Conservation (phyloP, 2,888 invertebrate species). For the Cantharis lateralis region DNA sequence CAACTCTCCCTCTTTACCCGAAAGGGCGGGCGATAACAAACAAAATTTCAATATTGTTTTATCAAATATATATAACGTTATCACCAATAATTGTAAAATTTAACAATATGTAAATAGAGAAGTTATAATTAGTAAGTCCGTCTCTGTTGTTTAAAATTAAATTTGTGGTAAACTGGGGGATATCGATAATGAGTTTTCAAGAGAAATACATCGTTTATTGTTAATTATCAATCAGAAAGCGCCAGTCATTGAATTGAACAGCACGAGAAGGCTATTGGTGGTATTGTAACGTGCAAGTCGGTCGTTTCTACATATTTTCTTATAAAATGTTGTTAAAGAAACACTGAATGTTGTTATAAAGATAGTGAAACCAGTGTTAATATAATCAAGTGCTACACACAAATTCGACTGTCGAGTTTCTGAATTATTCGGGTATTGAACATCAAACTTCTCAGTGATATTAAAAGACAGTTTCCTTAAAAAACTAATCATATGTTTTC, state of each 20-base stretch:
- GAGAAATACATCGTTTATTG: constrained; percentile 14
- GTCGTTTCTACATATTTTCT: not conserved
- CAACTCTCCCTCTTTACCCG: not conserved
- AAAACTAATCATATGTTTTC: constrained; percentile 30
- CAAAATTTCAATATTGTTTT: not conserved
- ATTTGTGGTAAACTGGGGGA: constrained; percentile 13
- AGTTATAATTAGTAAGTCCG: constrained; percentile 6
- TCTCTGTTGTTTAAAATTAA: constrained; percentile 6
- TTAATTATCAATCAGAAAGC: constrained; percentile 4
- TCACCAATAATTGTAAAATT: not conserved
- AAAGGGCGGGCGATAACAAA: not conserved
- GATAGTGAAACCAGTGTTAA: not conserved
- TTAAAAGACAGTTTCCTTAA: not conserved
- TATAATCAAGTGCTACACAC: not conserved
- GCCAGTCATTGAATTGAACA: not conserved
- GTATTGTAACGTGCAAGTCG: not conserved
- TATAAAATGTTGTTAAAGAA: not conserved
- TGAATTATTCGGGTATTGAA: not conserved
- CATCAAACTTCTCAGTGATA: not conserved
- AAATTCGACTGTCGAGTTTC: not conserved
- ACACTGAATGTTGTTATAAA: not conserved
- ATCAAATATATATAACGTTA: not conserved
- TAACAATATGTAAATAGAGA: not conserved
- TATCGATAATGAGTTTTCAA: constrained; percentile 25
- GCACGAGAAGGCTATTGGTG: not conserved